Evolutionary conservation across 1,140 invertebrate species (phyloP), one percentile per base, ranked within the genome.

Genomic region (Charaxes varanes): DNA sequence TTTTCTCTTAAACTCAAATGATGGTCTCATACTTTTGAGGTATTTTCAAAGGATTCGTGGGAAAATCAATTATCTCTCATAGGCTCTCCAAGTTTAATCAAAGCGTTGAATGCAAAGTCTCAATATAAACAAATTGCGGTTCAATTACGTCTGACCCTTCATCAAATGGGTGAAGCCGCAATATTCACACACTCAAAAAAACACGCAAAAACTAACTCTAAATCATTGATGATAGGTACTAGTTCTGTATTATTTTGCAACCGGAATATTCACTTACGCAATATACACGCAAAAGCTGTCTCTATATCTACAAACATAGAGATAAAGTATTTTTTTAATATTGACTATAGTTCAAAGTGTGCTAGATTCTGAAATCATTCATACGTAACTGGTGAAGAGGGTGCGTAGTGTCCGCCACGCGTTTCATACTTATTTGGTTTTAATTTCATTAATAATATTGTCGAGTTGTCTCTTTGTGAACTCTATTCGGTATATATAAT

Each of bases 101-200:
- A 45, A 46, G 12, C 35, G 36, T 41, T 42, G 51, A 58, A 60
- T 63, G 41, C 33, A 28, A 31, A 58, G 43, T 43, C 57, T 53
- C 36, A 66, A 45, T 56, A 62, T 59, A 72, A 72, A 76, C 62
- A 76, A 71, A 70, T 68, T 55, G 52, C 50, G 44, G 56, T 65
- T 57, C 60, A 64, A 70, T 68, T 70, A 72, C 50, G 57, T 61
- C 53, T 64, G 57, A 71, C 62, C 64, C 66, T 62, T 49, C 54
- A 41, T 40, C 40, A 46, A 53, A 22, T 52, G 48, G 42, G 45
- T 36, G 34, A 19, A 38, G 21, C 30, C 28, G 28, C 28, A 31
- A 15, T 40, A 15, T 34, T 42, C 40, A 23, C 23, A 34, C n/a
- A 31, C 1, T 34, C 10, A 2, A 17, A 22, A 41, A 1, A 7